Conservation (phyloP, 2,113 vertebrate species). For the Actenoides hombroni region DNA sequence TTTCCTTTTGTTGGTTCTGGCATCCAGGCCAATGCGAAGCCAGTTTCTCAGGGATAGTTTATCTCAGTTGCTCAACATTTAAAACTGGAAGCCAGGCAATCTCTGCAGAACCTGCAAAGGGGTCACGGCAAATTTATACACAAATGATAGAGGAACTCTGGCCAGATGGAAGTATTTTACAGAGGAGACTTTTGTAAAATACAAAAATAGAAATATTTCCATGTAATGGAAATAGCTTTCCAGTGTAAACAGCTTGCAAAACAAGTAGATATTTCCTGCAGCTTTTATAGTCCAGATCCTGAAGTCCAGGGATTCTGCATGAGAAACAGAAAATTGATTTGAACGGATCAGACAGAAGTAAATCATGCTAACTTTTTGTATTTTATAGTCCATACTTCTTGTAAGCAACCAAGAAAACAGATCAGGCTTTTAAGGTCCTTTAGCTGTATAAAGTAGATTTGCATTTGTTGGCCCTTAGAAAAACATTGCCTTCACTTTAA, state of each 20-base stretch:
- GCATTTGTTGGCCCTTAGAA: background rate
- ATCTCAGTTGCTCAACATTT: background rate
- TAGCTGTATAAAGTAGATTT: background rate
- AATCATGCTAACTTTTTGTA: background rate
- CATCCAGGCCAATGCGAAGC: background rate
- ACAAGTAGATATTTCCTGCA: background rate
- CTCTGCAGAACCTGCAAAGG: background rate
- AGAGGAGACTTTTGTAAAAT: background rate
- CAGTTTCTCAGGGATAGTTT: background rate
- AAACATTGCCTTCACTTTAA: background rate
- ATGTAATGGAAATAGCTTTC: background rate
- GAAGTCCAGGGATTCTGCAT: background rate
- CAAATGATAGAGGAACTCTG: background rate
- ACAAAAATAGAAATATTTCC: background rate
- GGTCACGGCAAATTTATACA: background rate
- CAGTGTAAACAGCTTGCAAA: background rate
- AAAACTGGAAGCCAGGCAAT: background rate
- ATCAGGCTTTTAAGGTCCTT: background rate
- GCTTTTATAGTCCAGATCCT: background rate
- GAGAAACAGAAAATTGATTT: background rate
- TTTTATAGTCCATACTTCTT: background rate
- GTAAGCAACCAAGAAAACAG: background rate
- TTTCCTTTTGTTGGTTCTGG: background rate
- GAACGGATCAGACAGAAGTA: background rate
- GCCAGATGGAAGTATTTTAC: background rate